Conservation (phyloP, 2,797 vertebrate genomes). For the Delichon dasypus region DNA sequence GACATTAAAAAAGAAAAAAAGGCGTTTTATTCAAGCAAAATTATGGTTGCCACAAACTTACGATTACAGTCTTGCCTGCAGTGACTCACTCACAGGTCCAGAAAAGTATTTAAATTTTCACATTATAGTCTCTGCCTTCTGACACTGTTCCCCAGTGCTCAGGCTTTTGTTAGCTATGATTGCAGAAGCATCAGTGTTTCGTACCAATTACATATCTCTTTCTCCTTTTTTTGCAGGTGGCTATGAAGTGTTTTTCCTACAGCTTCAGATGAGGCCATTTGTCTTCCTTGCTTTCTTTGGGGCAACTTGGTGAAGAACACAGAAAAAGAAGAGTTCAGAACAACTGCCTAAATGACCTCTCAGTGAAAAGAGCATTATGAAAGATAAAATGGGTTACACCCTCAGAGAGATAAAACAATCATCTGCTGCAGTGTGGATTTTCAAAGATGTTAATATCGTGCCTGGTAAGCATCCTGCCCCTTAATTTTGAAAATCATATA, state of each 20-base stretch:
- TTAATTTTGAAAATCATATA: neutral
- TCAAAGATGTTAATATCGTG: neutral
- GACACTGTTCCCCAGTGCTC: neutral
- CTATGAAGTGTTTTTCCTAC: neutral
- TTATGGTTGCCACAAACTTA: neutral
- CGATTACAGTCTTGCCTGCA: neutral
- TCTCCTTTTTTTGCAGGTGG: neutral
- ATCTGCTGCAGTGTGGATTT: neutral
- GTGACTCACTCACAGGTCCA: neutral
- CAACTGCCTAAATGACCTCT: neutral
- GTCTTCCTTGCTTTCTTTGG: neutral
- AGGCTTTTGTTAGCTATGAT: neutral
- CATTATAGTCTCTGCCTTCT: neutral
- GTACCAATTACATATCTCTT: neutral
- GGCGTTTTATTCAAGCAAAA: neutral
- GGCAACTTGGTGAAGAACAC: neutral
- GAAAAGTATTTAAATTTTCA: neutral
- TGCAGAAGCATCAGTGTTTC: neutral
- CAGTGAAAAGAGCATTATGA: neutral
- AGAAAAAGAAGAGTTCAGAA: neutral
- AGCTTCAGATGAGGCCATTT: neutral
- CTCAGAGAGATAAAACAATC: neutral
- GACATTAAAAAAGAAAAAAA: neutral
- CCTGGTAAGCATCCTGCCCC: neutral
- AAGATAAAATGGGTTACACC: neutral